Evolutionary conservation across 2,888 invertebrate genomes (phyloP), one percentile per base, ranked within the genome.

Genomic region (Lasioglossum calceatum): DNA sequence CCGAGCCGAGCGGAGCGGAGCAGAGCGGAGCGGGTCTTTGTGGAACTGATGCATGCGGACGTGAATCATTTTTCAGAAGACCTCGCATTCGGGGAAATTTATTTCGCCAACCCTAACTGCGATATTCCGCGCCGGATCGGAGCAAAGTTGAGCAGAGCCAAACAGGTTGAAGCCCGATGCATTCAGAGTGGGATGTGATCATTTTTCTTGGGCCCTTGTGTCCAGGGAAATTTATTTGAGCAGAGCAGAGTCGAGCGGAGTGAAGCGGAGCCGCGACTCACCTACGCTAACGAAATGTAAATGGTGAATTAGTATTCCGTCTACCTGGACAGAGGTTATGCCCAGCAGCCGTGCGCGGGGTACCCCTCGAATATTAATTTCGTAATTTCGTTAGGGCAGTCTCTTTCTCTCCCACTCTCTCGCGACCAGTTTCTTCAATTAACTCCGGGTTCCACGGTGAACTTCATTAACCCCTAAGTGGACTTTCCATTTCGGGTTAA

Each of bases 41-140:
- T 79, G 32, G 58, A 58, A 39, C 64, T 84, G 77, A 81, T 84
- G 75, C 77, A 58, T 76, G 77, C 61, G 42, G 72, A 79, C 86
- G 75, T 86, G 86, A 86, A 86, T 86, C 84, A 84, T 84, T 85
- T 85, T 85, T 83, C 79, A 84, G 54, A 61, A 75, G 58, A 64
- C 83, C 72, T 77, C 72, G n/a, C 47, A 61, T 50, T 74, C 67
- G 61, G 77, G 84, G 77, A 84, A 84, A 84, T 81, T 84, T 84
- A 75, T 82, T 84, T 84, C 74, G 39, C 77, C 50, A 70, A 82
- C 42, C 64, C 2, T 23, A n/a, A 27, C 44, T 23, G n/a, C 19
- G 7, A 16, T 32, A 5, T 23, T 16, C 44, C 19, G 47, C 47
- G 50, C 12, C 12, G n/a, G 12, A 12, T 12, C n/a, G 19, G 10